Evolutionary conservation across 2,797 vertebrate genomes (phyloP).

Genomic region (Myotis daubentonii): DNA sequence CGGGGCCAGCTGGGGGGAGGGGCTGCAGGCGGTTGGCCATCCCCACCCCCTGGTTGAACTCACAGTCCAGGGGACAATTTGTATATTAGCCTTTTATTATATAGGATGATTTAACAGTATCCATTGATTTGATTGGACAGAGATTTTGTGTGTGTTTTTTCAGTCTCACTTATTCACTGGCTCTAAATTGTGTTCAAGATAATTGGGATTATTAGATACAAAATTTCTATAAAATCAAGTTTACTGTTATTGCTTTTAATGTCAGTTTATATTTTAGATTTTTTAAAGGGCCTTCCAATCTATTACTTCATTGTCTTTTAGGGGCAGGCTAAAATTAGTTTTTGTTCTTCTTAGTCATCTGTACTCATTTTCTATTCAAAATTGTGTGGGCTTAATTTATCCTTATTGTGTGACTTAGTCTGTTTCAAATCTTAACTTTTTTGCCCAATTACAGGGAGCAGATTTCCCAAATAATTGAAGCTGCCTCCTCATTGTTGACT

Average conservation of each 20-base stretch:
- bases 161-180: constrained; percentile 9
- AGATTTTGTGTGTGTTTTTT: constrained; percentile 14
- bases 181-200: constrained; percentile 32
- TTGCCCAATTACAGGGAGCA: constrained; percentile 1
- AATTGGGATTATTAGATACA: constrained; percentile 8
- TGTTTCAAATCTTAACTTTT: constrained; percentile 69
- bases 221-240: constrained; percentile 32
- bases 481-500: not conserved
- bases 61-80: no score
- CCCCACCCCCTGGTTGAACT: no score
- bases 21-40: no score
- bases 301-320: constrained; percentile 68
- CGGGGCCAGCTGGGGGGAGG: no score
- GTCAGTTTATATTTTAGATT: constrained; percentile 53
- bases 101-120: not conserved
- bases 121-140: constrained; percentile 37
- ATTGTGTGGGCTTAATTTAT: constrained; percentile 74
- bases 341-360: constrained; percentile 76
- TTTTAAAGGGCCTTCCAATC: constrained; percentile 57
- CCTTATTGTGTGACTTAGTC: constrained; percentile 63
- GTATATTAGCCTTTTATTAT: no score
- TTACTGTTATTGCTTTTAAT: constrained; percentile 48
- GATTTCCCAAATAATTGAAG: not conserved
- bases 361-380: constrained; percentile 76
- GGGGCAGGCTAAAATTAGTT: constrained; percentile 75